Evolutionary conservation across 2,888 invertebrate genomes (phyloP).

Genomic region (Eucera pruinosa): DNA sequence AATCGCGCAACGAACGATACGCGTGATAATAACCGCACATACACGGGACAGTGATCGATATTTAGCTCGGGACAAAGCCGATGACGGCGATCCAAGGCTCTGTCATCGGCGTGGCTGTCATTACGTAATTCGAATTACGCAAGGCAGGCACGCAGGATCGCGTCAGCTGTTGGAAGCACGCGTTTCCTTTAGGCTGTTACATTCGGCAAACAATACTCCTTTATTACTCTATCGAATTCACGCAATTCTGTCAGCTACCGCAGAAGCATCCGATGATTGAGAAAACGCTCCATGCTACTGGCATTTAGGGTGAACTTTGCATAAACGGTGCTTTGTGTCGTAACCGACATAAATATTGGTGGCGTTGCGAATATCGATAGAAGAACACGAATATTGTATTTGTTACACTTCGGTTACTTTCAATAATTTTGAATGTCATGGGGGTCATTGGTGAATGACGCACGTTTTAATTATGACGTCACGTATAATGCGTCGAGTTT

Average conservation of each 20-base stretch:
- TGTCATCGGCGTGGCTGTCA: conserved; percentile 44
- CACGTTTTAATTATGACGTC: too few relatives aligned
- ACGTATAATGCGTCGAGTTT: too few relatives aligned
- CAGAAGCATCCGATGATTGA: not conserved
- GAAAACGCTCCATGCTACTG: not conserved
- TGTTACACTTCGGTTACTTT: too few relatives aligned
- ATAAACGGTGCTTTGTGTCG: not conserved
- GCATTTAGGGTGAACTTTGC: not conserved
- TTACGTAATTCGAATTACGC: conserved; percentile 66
- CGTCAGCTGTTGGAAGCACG: conserved; percentile 59
- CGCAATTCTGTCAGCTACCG: conserved; percentile 19
- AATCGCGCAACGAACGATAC: conserved; percentile 42
- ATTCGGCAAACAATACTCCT: conserved; percentile 55
- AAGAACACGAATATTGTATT: too few relatives aligned
- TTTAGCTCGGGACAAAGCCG: conserved; percentile 66
- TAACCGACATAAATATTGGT: not conserved
- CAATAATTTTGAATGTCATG: too few relatives aligned
- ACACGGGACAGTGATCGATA: conserved; percentile 65
- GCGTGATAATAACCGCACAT: conserved; percentile 43
- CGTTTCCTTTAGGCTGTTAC: conserved; percentile 45
- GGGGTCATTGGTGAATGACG: too few relatives aligned
- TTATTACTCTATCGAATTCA: conserved; percentile 33
- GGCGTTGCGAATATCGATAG: too few relatives aligned
- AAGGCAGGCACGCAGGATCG: conserved; percentile 53
- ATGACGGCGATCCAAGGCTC: conserved; percentile 53